Evolutionary conservation across 2,797 vertebrate genomes (phyloP), one percentile per base, ranked within the genome.

Genomic region (Sphenodon punctatus): DNA sequence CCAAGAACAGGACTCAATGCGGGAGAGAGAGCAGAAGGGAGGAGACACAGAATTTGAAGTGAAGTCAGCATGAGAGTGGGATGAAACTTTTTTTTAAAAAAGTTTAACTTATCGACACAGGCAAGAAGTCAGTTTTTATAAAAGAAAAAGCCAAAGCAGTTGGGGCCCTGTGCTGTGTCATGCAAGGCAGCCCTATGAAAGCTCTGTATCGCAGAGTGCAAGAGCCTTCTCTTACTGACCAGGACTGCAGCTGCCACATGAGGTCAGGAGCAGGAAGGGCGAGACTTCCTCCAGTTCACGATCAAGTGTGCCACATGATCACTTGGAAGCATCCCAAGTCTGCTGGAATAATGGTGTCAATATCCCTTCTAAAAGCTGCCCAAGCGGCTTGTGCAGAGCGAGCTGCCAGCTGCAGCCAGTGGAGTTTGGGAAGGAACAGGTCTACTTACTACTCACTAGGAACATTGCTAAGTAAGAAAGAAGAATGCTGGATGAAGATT

Each of bases 361-460:
- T 36, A 55, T 13, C 36, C n/a, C 20, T 30, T 58, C 36, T 42
- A 6, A 78, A 42, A 64, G 34, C 25, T 17, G 53, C 6, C 16
- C 5, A 36, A 42, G 43, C 20, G 67, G 45, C 5, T 1, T 1
- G 10, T 11, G 15, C 51, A 34, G 55, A 70, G 58, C 6, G 36
- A 71, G 4, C 32, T 23, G 49, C 39, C 49, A n/a, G 43, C 38
- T 0, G 0, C n/a, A n/a, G n/a, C n/a, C n/a, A n/a, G n/a, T n/a
- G n/a, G n/a, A n/a, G 49, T 49, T n/a, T 49, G 48, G 13, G 25
- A 49, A 49, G 25, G 13, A 48, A 49, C 49, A n/a, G 25, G 25
- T 25, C 48, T 49, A n/a, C 17, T 60, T 3, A n/a, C n/a, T n/a
- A n/a, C n/a, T n/a, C n/a, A n/a, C 30, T 27, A 46, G n/a, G 71